Conservation (phyloP, 2,113 vertebrate genomes). For the Salminus brasiliensis region DNA sequence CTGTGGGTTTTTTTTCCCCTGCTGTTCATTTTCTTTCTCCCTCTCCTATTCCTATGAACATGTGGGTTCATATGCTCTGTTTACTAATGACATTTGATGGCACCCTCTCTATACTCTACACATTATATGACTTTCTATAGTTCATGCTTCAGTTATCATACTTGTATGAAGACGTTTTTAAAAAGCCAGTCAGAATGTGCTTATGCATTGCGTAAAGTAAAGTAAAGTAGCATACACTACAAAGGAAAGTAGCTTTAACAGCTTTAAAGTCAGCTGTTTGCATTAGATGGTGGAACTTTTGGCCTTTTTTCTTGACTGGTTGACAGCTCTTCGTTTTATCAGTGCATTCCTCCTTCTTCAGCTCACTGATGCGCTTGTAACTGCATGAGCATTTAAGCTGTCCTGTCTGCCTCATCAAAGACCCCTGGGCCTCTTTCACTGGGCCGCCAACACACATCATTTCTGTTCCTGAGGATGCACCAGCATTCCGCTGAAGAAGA, state of each 20-base stretch:
- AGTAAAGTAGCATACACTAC: background rate
- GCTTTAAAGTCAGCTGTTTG: background rate
- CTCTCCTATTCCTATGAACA: background rate
- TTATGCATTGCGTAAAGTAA: background rate
- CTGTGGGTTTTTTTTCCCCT: background rate
- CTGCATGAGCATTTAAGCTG: background rate
- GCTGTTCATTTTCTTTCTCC: background rate
- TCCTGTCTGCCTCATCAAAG: conserved; percentile 10
- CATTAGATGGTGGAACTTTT: background rate
- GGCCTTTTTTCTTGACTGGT: background rate
- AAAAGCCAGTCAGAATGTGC: background rate
- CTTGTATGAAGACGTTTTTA: background rate
- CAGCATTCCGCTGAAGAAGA: background rate
- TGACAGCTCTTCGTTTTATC: background rate
- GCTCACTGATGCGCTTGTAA: background rate
- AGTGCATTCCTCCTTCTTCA: background rate
- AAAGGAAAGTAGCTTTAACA: background rate
- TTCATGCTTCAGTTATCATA: background rate
- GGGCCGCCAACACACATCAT: background rate
- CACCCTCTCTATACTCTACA: background rate
- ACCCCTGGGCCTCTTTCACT: background rate
- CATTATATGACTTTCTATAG: background rate
- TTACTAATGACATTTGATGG: background rate
- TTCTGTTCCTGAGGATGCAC: background rate
- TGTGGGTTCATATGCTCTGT: background rate